Evolutionary conservation across 2,888 invertebrate species (phyloP).

Genomic region (Nipponacmea schrenckii): DNA sequence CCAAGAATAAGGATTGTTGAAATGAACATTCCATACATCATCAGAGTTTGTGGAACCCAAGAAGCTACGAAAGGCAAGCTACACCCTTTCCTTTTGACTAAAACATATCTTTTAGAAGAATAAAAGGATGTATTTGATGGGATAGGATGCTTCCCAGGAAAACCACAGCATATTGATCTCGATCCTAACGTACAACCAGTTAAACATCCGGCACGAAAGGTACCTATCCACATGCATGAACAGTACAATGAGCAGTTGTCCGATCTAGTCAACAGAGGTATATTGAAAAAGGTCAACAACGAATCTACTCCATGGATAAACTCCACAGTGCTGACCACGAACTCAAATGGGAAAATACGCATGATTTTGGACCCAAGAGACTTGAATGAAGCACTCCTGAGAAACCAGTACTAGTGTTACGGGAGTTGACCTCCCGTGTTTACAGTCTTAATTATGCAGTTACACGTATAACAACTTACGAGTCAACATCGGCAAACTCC

Average conservation of each 20-base stretch:
- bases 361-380: constrained; percentile 29
- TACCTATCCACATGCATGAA: not conserved
- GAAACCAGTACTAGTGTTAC: not conserved
- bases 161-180: constrained; percentile 7
- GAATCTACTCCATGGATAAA: constrained; percentile 2
- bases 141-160: constrained; percentile 13
- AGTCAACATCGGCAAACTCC: too few relatives aligned
- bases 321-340: not conserved
- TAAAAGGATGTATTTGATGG: constrained; percentile 18
- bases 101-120: constrained; percentile 1
- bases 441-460: too few relatives aligned
- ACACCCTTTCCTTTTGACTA: constrained; percentile 1
- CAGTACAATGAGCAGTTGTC: not conserved
- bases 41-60: not conserved
- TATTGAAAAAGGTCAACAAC: not conserved
- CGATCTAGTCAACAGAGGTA: not conserved
- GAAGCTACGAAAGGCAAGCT: not conserved
- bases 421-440: too few relatives aligned
- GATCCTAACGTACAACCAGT: not conserved
- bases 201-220: constrained; percentile 9
- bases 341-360: constrained; percentile 13
- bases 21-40: not conserved
- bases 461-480: too few relatives aligned
- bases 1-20: constrained; percentile 10
- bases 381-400: constrained; percentile 20